A percentile compares a stretch with the other conserved stretches of the same genome.
Conservation (phyloP, 2,888 invertebrate species). For the Colletes collaris region DNA sequence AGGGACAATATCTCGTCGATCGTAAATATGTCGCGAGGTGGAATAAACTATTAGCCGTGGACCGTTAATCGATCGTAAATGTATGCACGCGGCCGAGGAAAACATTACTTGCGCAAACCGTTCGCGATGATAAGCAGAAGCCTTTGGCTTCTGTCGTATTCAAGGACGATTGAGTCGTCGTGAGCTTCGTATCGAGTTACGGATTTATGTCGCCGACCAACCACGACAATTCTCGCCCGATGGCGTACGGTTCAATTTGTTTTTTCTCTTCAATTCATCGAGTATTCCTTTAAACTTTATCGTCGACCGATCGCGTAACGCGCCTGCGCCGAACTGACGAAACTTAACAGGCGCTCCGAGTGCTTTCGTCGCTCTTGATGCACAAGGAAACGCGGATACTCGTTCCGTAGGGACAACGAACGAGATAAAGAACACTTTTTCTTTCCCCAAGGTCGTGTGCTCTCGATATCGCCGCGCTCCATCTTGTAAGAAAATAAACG, state of each 20-base stretch:
- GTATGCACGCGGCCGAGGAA: slow-evolving; percentile 33
- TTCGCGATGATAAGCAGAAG: slow-evolving; percentile 31
- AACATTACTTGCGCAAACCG: slow-evolving; percentile 29
- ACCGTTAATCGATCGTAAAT: slow-evolving; percentile 54
- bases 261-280: too few species aligned
- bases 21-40: slow-evolving; percentile 31
- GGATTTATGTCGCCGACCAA: neutral
- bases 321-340: too few species aligned
- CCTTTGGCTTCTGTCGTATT: slow-evolving; percentile 29
- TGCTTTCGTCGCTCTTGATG: too few species aligned
- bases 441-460: too few species aligned
- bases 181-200: neutral
- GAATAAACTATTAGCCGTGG: slow-evolving; percentile 41
- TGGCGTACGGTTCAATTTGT: neutral
- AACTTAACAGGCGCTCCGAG: too few species aligned
- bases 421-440: too few species aligned
- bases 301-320: too few species aligned
- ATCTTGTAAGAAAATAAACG: too few species aligned
- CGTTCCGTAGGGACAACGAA: too few species aligned
- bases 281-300: too few species aligned
- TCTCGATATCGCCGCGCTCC: too few species aligned
- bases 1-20: slow-evolving; percentile 22
- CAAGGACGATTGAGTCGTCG: slow-evolving; percentile 27
- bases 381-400: too few species aligned
- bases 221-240: neutral